Evolutionary conservation across 2,888 invertebrate species (phyloP).

Genomic region (Pseudanteris insignis): DNA sequence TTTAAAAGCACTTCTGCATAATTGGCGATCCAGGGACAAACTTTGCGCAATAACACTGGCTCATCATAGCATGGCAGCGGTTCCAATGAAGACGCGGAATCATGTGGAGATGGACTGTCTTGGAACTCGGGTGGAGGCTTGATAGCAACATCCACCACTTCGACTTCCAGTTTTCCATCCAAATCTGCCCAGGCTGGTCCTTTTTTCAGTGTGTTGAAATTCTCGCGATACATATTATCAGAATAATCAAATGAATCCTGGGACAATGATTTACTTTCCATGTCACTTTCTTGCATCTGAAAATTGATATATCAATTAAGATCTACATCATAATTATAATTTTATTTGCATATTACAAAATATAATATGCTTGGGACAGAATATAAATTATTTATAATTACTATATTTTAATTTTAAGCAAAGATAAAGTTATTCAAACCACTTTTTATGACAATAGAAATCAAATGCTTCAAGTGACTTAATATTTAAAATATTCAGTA

Average conservation of each 20-base stretch:
- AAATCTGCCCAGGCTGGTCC: constrained; percentile 72
- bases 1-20: constrained; percentile 67
- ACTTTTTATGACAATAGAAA: too few relatives aligned
- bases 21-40: constrained; percentile 61
- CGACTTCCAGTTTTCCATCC: constrained; percentile 69
- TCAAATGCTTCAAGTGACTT: too few relatives aligned
- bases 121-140: constrained; percentile 89
- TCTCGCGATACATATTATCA: constrained; percentile 81
- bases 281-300: constrained; percentile 85
- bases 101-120: constrained; percentile 69
- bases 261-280: constrained; percentile 80
- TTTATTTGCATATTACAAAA: too few relatives aligned
- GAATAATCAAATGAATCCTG: constrained; percentile 82
- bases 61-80: constrained; percentile 54
- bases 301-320: too few relatives aligned
- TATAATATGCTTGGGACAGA: too few relatives aligned
- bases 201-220: constrained; percentile 85
- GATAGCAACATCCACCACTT: constrained; percentile 71
- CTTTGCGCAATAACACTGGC: constrained; percentile 27
- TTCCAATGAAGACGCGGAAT: constrained; percentile 60
- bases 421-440: too few relatives aligned
- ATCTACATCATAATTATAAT: too few relatives aligned
- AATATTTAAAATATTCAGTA: too few relatives aligned
- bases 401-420: too few relatives aligned
- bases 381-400: too few relatives aligned